Evolutionary conservation across 92 coral and sea anemone genomes (phyloP).

Genomic region (Nematostella vectensis): DNA sequence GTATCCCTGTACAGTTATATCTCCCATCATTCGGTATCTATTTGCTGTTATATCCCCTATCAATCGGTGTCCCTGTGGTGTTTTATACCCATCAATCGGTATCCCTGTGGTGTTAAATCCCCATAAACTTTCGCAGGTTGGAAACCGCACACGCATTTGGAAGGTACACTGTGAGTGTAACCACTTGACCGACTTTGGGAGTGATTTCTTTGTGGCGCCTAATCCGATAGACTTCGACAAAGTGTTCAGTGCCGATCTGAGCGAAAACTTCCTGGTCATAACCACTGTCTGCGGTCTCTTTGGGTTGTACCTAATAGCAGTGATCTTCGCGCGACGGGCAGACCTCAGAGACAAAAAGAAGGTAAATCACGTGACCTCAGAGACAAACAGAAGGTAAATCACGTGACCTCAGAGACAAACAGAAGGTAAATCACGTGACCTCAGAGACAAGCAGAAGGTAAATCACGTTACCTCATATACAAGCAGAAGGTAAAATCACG

Average conservation of each 20-base stretch:
- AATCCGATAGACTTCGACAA: slow-evolving; percentile 93
- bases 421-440: too few relatives aligned
- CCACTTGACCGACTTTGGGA: slow-evolving; percentile 85
- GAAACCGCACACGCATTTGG: slow-evolving; percentile 43
- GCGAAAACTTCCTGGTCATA: slow-evolving; percentile 73
- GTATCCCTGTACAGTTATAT: too few relatives aligned
- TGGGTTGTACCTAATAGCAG: slow-evolving; percentile 67
- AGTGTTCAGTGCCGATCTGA: slow-evolving; percentile 82
- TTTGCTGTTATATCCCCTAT: too few relatives aligned
- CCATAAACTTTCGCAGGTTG: slow-evolving; percentile 65
- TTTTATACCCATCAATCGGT: too few relatives aligned
- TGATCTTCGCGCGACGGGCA: slow-evolving; percentile 66
- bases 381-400: too few relatives aligned
- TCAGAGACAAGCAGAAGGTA: too few relatives aligned
- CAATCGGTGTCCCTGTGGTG: too few relatives aligned
- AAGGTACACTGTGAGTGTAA: slow-evolving; percentile 67
- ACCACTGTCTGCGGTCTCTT: slow-evolving; percentile 63
- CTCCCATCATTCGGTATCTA: too few relatives aligned
- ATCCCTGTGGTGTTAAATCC: too few relatives aligned
- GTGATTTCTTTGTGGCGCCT: slow-evolving; percentile 93
- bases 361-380: slow-evolving; percentile 37
- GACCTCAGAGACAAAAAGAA: slow-evolving; percentile 64
- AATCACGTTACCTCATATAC: too few relatives aligned
- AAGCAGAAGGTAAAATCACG: too few relatives aligned
- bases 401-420: too few relatives aligned